phyloP scores from a whole-genome alignment of 2,888 invertebrate genomes.

The Melikaiella ostensackeni region DNA sequence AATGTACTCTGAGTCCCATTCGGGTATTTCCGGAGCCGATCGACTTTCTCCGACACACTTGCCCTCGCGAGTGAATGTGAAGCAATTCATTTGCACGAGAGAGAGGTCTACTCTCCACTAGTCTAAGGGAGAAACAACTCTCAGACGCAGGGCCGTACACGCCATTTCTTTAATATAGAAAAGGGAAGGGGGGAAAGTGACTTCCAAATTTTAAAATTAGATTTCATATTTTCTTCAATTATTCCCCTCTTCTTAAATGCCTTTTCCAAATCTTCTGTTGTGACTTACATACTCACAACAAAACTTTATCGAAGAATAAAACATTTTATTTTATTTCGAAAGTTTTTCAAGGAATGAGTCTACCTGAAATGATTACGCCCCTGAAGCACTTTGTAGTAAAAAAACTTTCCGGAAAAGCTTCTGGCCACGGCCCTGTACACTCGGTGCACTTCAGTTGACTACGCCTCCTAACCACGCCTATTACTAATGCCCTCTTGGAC shows the following conservation, averaged over 20 bases:
- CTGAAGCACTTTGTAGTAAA: background rate
- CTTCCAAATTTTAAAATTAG: too few relatives aligned
- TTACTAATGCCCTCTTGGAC: background rate
- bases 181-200: background rate
- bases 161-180: background rate
- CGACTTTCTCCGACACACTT: constrained; percentile 59
- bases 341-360: too few relatives aligned
- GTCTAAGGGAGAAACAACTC: constrained; percentile 7
- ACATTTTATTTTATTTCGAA: too few relatives aligned
- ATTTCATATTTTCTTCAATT: too few relatives aligned
- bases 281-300: too few relatives aligned
- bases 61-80: constrained; percentile 52
- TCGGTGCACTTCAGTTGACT: background rate
- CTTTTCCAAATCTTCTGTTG: too few relatives aligned
- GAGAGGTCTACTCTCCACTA: constrained; percentile 38
- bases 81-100: constrained; percentile 66
- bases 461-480: background rate
- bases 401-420: background rate
- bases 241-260: too few relatives aligned
- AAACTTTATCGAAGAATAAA: too few relatives aligned
- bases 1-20: constrained; percentile 50
- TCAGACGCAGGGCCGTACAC: constrained; percentile 1
- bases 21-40: constrained; percentile 59
- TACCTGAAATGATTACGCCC: too few relatives aligned
- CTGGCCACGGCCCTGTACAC: background rate